phyloP scores from a whole-genome alignment of 2,113 vertebrate species.

The human region GRCh38 chr7:98851501-98852000 shows the following conservation, averaged over 20 bases:
- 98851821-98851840: not conserved
- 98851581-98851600: constrained; percentile 87
- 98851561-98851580: constrained; percentile 82
- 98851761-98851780: not conserved
- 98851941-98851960: too few relatives aligned
- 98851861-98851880: fast-evolving
- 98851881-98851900: fast-evolving
- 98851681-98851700: not conserved
- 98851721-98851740: not conserved
- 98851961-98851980: too few relatives aligned
- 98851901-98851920: fast-evolving
- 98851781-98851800: not conserved
- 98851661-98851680: not conserved
- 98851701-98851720: not conserved
- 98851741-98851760: not conserved
- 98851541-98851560: constrained; percentile 84
- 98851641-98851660: not conserved
- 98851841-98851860: not conserved
- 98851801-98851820: fast-evolving
- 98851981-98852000: too few relatives aligned
- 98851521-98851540: constrained; percentile 86
- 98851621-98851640: constrained; percentile 79
- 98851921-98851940: not conserved
- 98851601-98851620: constrained; percentile 91
- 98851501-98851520: constrained; percentile 87